Evolutionary conservation across 2,797 vertebrate genomes (phyloP).

Genomic region (Serranus cabrilla): DNA sequence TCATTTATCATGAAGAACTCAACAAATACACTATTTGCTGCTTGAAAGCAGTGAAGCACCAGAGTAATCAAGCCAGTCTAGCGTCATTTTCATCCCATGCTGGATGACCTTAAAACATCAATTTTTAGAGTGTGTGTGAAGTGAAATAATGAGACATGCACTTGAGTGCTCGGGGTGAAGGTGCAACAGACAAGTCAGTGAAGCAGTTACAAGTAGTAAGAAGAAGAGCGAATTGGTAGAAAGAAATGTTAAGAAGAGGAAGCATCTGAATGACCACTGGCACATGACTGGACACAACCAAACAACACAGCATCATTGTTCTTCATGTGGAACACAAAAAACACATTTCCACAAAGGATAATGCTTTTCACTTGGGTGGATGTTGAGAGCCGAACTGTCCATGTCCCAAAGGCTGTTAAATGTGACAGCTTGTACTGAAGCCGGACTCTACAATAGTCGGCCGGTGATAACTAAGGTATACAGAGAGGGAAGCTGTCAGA

Average conservation of each 20-base stretch:
- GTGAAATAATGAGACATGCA: constrained; percentile 74
- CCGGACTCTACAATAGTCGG: constrained; percentile 29
- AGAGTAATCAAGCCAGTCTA: constrained; percentile 52
- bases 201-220: constrained; percentile 59
- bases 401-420: constrained; percentile 37
- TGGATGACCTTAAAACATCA: constrained; percentile 72
- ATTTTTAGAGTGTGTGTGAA: constrained; percentile 59
- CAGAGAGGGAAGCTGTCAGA: constrained; percentile 35
- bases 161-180: constrained; percentile 51
- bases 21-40: constrained; percentile 53
- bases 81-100: constrained; percentile 54
- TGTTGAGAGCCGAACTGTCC: constrained; percentile 35
- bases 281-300: constrained; percentile 49
- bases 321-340: constrained; percentile 54
- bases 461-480: constrained; percentile 47
- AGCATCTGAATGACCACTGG: constrained; percentile 41
- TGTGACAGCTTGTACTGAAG: constrained; percentile 52
- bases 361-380: constrained; percentile 24
- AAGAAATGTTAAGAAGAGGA: background rate
- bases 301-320: constrained; percentile 62
- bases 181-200: constrained; percentile 57
- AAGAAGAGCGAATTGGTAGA: constrained; percentile 18
- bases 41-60: constrained; percentile 53
- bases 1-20: constrained; percentile 58
- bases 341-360: constrained; percentile 59